Conservation (phyloP, 2,797 vertebrate genomes). For the Thaleichthys pacificus region DNA sequence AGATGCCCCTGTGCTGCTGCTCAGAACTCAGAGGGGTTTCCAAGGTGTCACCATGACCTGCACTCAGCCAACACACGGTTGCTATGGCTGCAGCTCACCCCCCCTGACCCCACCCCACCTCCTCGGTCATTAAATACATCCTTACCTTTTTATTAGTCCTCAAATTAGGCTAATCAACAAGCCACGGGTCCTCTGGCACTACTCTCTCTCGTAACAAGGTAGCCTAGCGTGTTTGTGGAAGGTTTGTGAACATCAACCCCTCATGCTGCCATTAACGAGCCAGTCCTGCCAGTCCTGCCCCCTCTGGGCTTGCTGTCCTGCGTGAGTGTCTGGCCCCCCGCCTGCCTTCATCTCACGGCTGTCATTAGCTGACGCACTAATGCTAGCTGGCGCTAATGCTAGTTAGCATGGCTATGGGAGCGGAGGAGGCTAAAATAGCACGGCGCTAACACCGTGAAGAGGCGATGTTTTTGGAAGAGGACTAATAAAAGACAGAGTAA, state of each 20-base stretch:
- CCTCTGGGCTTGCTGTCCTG: conserved; percentile 24
- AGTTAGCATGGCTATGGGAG: conserved; percentile 62
- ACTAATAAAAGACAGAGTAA: conserved; percentile 66
- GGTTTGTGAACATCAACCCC: conserved; percentile 61
- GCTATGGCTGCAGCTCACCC: conserved; percentile 33
- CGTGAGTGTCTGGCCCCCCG: conserved; percentile 44
- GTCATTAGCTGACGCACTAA: conserved; percentile 55
- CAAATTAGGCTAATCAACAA: conserved; percentile 73
- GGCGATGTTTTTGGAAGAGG: conserved; percentile 59
- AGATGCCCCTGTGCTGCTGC: conserved; percentile 41
- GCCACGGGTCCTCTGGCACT: conserved; percentile 67
- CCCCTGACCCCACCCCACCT: conserved; percentile 24
- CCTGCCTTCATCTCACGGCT: conserved; percentile 5
- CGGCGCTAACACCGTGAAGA: conserved; percentile 57
- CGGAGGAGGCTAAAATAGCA: conserved; percentile 66
- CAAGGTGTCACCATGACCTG: conserved; percentile 48
- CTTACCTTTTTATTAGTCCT: conserved; percentile 66
- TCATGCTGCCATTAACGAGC: conserved; percentile 49
- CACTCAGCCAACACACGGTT: conserved; percentile 42
- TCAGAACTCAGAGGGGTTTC: conserved; percentile 31
- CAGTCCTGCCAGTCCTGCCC: conserved; percentile 35
- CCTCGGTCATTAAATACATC: conserved; percentile 67
- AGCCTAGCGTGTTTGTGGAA: conserved; percentile 26
- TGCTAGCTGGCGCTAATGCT: conserved; percentile 37
- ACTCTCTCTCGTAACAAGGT: conserved; percentile 70